These are phyloP conservation scores for Sesia apiformis DNA, from an alignment of 2,888 invertebrate genomes.

Conservation along the genomic window DNA sequence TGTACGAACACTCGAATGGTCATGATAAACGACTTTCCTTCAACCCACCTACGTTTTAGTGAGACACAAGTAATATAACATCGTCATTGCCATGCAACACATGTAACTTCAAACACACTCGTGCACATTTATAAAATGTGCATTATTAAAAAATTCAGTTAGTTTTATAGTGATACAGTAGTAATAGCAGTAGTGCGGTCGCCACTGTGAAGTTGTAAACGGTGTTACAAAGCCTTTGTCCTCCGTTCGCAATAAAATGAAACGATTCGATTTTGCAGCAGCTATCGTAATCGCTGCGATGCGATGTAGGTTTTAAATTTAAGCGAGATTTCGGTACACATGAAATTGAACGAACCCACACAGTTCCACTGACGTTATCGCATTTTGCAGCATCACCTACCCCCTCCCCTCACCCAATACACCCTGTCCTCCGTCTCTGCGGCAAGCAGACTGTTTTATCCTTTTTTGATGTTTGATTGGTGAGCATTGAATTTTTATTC, in stretches of 20 bases:
- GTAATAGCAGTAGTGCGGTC: too few relatives aligned
- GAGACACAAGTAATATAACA: too few relatives aligned
- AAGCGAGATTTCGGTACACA: conserved; percentile 6
- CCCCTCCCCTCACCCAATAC: neutral
- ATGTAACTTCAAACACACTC: too few relatives aligned
- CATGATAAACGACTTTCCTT: too few relatives aligned
- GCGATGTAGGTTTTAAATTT: conserved; percentile 7
- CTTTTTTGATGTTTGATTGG: neutral
- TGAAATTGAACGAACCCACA: conserved; percentile 5
- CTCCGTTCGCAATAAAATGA: conserved; percentile 2
- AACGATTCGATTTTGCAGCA: conserved; percentile 3
- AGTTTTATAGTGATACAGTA: too few relatives aligned
- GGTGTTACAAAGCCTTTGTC: conserved; percentile 1
- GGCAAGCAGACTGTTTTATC: too few relatives aligned
- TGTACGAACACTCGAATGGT: too few relatives aligned
- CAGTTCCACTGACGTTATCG: conserved; percentile 6
- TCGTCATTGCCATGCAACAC: too few relatives aligned
- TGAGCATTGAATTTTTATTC: neutral
- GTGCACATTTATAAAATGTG: too few relatives aligned
- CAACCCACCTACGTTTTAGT: too few relatives aligned
- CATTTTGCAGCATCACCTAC: neutral
- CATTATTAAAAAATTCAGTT: too few relatives aligned
- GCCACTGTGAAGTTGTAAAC: neutral
- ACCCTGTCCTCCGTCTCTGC: neutral
- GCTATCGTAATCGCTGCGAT: conserved; percentile 6